Evolutionary conservation across 92 coral and sea anemone genomes (phyloP).

Genomic region (Siderastrea radians): DNA sequence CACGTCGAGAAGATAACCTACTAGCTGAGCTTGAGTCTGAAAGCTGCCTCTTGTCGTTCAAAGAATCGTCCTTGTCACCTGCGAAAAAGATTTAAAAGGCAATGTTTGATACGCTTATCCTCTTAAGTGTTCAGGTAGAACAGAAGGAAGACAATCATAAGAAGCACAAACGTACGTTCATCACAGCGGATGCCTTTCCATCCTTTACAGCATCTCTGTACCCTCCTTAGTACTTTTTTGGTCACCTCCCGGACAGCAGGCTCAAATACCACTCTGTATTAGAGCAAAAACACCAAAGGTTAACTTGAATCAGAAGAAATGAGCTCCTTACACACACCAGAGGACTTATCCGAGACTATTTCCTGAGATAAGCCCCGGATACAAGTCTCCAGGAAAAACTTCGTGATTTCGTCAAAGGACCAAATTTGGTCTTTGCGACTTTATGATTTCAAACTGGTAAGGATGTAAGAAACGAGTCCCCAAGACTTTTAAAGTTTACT

Average conservation of each 20-base stretch:
- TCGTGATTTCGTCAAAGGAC: no score
- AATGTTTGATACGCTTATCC: neutral
- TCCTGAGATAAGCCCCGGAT: no score
- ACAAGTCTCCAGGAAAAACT: no score
- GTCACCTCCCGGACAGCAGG: slow-evolving; percentile 61
- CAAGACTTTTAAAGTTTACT: no score
- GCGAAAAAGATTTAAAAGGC: neutral
- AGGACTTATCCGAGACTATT: no score
- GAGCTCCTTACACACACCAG: no score
- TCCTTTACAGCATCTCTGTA: slow-evolving; percentile 75
- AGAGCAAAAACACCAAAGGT: neutral
- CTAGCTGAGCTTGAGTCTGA: neutral
- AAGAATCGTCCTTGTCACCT: neutral
- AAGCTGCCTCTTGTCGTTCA: slow-evolving; percentile 34
- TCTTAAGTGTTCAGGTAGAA: neutral
- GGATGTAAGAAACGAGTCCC: no score
- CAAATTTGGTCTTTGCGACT: no score
- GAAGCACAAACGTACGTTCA: slow-evolving; percentile 53
- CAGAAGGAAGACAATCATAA: neutral
- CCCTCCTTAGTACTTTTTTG: slow-evolving; percentile 51
- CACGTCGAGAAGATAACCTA: neutral
- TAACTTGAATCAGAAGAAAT: no score
- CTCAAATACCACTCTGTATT: slow-evolving; percentile 51
- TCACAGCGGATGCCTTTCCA: slow-evolving; percentile 77
- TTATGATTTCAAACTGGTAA: no score